Percentiles rank a stretch among this genome's conserved stretches.
Evolutionary conservation across 92 coral and sea anemone genomes (phyloP).

Genomic region (Porites divaricata): DNA sequence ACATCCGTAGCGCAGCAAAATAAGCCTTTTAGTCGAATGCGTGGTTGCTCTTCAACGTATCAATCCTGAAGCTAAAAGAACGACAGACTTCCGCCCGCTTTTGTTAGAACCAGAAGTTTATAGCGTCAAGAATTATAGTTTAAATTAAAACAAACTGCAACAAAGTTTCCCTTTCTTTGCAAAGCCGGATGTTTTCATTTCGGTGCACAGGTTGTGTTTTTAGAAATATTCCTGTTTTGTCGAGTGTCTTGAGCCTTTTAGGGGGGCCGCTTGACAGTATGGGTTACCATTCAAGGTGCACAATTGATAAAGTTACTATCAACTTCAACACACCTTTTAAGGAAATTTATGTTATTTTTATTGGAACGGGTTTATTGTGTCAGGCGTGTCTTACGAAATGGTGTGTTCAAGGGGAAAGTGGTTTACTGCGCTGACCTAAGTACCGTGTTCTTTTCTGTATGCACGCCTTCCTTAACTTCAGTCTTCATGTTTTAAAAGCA

Average conservation of each 20-base stretch:
- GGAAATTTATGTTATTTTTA: neutral
- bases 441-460: neutral
- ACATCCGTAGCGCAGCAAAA: no score
- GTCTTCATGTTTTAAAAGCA: no score
- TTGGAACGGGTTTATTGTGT: neutral
- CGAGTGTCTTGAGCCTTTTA: neutral
- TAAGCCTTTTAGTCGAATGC: no score
- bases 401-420: neutral
- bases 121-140: neutral
- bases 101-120: neutral
- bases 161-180: neutral
- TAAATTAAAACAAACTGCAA: slow-evolving; percentile 4
- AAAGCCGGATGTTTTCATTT: slow-evolving; percentile 35
- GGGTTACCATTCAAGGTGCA: neutral
- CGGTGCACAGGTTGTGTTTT: slow-evolving; percentile 24
- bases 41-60: no score
- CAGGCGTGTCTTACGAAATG: neutral
- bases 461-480: neutral
- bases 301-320: neutral
- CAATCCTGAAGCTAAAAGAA: no score
- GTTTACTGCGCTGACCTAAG: neutral
- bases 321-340: neutral
- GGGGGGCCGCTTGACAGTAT: slow-evolving; percentile 12
- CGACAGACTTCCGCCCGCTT: no score
- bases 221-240: slow-evolving; percentile 40